Evolutionary conservation across 2,888 invertebrate genomes (phyloP), one percentile per base, ranked within the genome.

Genomic region (Spicauda simplicius): DNA sequence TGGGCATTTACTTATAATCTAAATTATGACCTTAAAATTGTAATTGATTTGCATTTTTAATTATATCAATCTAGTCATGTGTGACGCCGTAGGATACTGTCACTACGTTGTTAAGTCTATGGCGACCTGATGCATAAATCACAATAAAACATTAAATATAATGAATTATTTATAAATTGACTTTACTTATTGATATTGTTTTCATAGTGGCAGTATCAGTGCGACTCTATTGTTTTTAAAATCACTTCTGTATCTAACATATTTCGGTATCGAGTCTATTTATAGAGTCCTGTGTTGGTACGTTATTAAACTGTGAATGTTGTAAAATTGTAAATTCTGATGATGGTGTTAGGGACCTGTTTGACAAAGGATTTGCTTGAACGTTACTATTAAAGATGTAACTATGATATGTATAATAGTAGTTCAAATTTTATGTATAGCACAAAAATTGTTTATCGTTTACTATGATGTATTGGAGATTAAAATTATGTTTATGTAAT

Each of bases 341-440:
- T 37, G 48, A 60, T 66, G 54, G 55, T 60, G 33, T 66, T 66
- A 66, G 66, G 66, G 66, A 66, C 66, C 66, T 66, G 66, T 66
- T 55, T 50, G 33, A 66, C 66, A 50, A 20, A 55, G 66, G 59
- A 66, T 66, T 66, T 66, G 66, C 66, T 60, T 66, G 41, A 65
- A 60, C 50, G 60, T 66, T 60, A 66, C 66, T 60, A 66, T 55
- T 55, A 55, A 41, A 16, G 30, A 54, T 33, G 45, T 54, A 59
- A 53, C 14, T 25, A 54, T 14, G 30, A 59, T 30, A 60, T 60
- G 45, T 54, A 60, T 54, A 60, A 60, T 33, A 58, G 8, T 52
- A 41, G 45, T 54, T 8, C 14, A 59, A 59, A 54, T 55, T 18
- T 48, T 55, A 60, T 60, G 37, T 60, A 60, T 55, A 59, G 54